These are phyloP conservation scores for Saguinus midas DNA, from an alignment of 2,113 vertebrate species.

Conservation along the genomic window DNA sequence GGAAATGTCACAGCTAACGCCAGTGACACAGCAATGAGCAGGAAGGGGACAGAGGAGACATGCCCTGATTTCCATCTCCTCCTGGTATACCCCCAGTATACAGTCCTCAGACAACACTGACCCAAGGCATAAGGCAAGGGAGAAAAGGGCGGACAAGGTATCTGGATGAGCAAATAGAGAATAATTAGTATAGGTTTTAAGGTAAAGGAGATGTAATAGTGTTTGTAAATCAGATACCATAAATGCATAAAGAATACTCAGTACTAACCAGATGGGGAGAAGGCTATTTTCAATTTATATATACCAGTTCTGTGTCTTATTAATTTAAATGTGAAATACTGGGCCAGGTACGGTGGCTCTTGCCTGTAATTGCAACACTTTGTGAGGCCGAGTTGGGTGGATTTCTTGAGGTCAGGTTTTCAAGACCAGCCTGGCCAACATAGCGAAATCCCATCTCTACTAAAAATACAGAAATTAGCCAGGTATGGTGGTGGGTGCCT, in stretches of 20 bases:
- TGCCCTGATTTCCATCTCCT: neutral
- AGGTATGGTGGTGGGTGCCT: fast-evolving
- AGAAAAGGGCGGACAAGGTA: neutral
- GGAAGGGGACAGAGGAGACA: neutral
- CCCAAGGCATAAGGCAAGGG: neutral
- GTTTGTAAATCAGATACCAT: neutral
- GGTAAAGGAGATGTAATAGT: neutral
- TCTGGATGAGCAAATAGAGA: neutral
- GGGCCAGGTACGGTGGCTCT: too few species aligned
- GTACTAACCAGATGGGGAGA: neutral
- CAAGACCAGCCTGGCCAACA: too few species aligned
- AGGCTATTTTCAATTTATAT: neutral
- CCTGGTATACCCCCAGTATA: neutral
- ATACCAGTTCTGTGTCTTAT: neutral
- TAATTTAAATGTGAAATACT: neutral
- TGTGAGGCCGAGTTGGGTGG: too few species aligned
- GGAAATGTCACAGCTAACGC: neutral
- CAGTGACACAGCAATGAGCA: neutral
- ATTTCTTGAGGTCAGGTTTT: too few species aligned
- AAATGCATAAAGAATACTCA: neutral
- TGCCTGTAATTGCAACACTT: too few species aligned
- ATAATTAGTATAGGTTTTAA: neutral
- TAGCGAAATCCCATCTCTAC: too few species aligned
- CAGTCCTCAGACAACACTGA: neutral
- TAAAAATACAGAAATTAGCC: too few species aligned